Evolutionary conservation across 2,113 vertebrate genomes (phyloP).

Genomic region (Anhinga anhinga): DNA sequence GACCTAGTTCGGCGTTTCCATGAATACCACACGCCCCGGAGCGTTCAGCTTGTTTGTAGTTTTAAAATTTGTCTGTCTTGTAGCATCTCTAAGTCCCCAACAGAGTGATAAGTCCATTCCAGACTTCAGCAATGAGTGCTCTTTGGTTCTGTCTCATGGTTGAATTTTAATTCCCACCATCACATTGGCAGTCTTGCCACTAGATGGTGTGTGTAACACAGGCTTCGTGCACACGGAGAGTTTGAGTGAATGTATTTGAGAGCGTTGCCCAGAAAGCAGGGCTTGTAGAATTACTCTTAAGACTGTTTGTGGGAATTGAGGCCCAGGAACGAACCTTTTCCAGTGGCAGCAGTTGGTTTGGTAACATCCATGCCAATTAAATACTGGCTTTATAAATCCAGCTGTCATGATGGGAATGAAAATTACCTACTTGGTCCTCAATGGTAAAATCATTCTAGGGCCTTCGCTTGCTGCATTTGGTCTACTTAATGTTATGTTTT

Average conservation of each 20-base stretch:
- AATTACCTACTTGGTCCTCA: not conserved
- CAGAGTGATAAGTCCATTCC: not conserved
- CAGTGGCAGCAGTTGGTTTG: not conserved
- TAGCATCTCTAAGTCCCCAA: not conserved
- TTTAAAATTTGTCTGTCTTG: not conserved
- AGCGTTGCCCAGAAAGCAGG: fast-evolving
- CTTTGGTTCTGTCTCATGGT: not conserved
- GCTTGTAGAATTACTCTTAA: not conserved
- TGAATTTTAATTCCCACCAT: not conserved
- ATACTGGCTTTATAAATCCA: not conserved
- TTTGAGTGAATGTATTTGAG: fast-evolving
- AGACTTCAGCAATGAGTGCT: not conserved
- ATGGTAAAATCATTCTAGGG: not conserved
- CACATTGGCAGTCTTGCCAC: not conserved
- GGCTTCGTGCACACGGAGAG: fast-evolving
- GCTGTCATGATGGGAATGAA: not conserved
- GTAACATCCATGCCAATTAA: not conserved
- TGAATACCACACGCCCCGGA: not conserved
- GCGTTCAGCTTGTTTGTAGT: not conserved
- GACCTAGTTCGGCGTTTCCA: fast-evolving
- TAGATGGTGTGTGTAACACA: slow-evolving; percentile 35
- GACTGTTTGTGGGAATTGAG: not conserved
- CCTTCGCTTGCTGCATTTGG: not conserved
- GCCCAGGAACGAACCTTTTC: not conserved
- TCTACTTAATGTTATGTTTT: not conserved